Base-by-base conservation (phyloP, 2,888 invertebrate species). In the Lasius platythorax region DNA sequence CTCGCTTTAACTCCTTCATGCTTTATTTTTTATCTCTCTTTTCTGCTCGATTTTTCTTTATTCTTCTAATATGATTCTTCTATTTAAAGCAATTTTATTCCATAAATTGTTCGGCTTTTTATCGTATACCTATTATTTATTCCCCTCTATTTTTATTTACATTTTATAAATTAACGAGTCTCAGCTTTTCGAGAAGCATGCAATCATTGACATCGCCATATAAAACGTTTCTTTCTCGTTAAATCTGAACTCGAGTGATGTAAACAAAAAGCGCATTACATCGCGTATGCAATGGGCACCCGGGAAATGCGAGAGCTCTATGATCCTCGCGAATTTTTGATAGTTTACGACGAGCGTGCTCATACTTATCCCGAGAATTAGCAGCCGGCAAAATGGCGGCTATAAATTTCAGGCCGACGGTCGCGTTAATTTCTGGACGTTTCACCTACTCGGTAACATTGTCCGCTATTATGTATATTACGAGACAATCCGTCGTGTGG, bases 401-500 rank as follows among this genome's bases (percentile, higher is more conserved):
- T 72, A 78, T 85, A 70, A 85, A 85, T 78, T 73, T 83, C 43
- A 37, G 28, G 67, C n/a, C 30, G 73, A 83, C 67, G 67, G 78
- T 43, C 53, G 50, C 46, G 82, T 79, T 82, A 78, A 84, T 83
- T 33, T 50, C 56, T 78, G 73, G 75, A 76, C 61, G 72, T 83
- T 64, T 76, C 72, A 83, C 64, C 78, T 83, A 83, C 70, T 83
- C 75, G 66, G 64, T 30, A 76, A 81, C 64, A 82, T 83, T 66
- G 82, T 68, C 58, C 74, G 81, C 78, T 74, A 85, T 84, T 83
- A 78, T 72, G 83, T 58, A 70, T 73, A 61, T 66, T 68, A 66
- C 46, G 67, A 5, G 61, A 82, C 82, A 87, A 88, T 87, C 75
- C 82, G 82, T 82, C 86, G 33, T 33, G 43, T 33, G 43, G n/a